Evolutionary conservation across 2,797 vertebrate genomes (phyloP), one percentile per base, ranked within the genome.

Genomic region (Poeciliopsis presidionis): DNA sequence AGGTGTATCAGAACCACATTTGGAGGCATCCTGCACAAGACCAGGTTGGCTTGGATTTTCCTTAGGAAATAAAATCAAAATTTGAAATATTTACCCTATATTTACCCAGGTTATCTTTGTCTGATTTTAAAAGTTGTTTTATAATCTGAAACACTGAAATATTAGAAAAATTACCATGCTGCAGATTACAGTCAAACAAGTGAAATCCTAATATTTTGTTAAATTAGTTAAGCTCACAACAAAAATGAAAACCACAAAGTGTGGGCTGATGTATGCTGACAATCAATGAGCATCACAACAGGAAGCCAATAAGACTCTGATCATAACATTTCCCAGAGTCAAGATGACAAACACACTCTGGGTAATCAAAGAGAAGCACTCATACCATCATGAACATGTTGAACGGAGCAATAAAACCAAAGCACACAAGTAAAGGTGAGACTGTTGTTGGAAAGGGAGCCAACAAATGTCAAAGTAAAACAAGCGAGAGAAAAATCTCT

Each of bases 201-300:
- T 59, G 41, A 5, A 3, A n/a, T 41, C 22, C 22, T 18, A 53
- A 53, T n/a, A 43, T 69, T 43, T 69, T n/a, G 39, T n/a, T n/a
- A 41, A 76, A 69, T 28, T 18, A 41, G 18, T 30, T 14, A 33
- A 67, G 30, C 74, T 39, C 22, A 16, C 25, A 75, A 65, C 20
- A 14, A 51, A 14, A 51, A n/a, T 49, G 59, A 70, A 70, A 46
- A 46, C 25, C 25, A 28, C 25, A 0, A 70, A 46, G 43, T 46
- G 67, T 74, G 33, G 18, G 73, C 39, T 30, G 36, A n/a, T 51
- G 7, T n/a, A 30, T 75, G 45, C 45, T n/a, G 59, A 41, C 61
- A 51, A 65, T 69, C 65, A n/a, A 70, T 70, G 22, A 70, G 39
- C 72, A 73, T 73, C 49, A 39, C 72, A 73, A 55, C 49, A 55